These are phyloP conservation scores for Stegana nigrithorax DNA, from an alignment of 2,888 invertebrate genomes.

Conservation along the genomic window DNA sequence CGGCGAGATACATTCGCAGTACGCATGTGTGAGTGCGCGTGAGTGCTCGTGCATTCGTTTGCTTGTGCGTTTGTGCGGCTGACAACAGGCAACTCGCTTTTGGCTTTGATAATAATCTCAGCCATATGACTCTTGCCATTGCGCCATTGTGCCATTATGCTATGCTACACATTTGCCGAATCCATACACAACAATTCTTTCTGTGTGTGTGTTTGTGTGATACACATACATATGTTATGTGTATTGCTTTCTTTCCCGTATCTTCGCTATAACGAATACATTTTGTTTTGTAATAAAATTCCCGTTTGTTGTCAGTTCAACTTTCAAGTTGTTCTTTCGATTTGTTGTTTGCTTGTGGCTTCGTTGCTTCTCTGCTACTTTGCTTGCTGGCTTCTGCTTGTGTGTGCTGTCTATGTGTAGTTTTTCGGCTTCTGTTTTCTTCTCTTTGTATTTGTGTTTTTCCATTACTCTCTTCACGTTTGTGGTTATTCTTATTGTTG, in stretches of 20 bases:
- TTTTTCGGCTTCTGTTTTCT: conserved; percentile 17
- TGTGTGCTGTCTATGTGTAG: too few relatives aligned
- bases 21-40: not conserved
- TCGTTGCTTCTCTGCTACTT: too few relatives aligned
- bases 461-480: conserved; percentile 6
- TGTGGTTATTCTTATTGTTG: conserved; percentile 33
- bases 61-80: too few relatives aligned
- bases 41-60: too few relatives aligned
- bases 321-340: conserved; percentile 16
- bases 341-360: conserved; percentile 47
- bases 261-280: conserved; percentile 1
- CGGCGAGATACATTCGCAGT: not conserved
- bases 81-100: too few relatives aligned
- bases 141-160: too few relatives aligned
- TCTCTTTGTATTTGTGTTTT: conserved; percentile 3
- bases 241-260: conserved; percentile 33
- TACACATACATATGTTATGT: conserved; percentile 42
- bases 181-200: too few relatives aligned
- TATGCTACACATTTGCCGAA: too few relatives aligned
- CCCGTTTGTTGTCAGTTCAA: conserved; percentile 26
- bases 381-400: too few relatives aligned
- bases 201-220: conserved; percentile 13
- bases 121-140: conserved; percentile 4
- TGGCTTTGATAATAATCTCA: not conserved
- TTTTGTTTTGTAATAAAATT: conserved; percentile 51